Conservation (phyloP, 1,140 invertebrate species). For the Ostrea edulis region DNA sequence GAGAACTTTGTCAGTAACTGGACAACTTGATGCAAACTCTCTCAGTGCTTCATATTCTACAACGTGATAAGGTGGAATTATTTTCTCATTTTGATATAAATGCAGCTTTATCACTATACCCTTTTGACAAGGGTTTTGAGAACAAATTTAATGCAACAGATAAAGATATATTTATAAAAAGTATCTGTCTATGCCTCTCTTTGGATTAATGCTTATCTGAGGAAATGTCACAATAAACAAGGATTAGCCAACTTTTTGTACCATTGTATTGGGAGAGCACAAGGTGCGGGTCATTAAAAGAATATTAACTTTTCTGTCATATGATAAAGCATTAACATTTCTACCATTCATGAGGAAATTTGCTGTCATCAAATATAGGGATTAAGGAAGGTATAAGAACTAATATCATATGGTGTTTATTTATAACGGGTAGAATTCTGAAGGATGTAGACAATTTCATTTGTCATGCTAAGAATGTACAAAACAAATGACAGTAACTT, state of each 20-base stretch:
- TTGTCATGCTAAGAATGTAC: too few species aligned
- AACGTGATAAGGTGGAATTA: not conserved
- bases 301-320: not conserved
- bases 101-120: not conserved
- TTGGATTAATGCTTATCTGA: conserved; percentile 2
- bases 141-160: not conserved
- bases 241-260: not conserved
- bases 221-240: conserved; percentile 16
- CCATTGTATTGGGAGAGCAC: not conserved
- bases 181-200: not conserved
- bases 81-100: conserved; percentile 36
- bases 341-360: not conserved
- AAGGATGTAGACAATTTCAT: too few species aligned
- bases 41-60: not conserved
- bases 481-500: too few species aligned
- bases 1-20: not conserved
- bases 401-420: too few species aligned
- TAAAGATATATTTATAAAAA: conserved; percentile 7
- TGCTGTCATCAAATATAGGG: not conserved
- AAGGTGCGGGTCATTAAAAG: not conserved
- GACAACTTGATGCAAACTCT: not conserved
- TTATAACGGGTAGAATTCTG: too few species aligned
- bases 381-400: not conserved
- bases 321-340: not conserved
- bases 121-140: not conserved